Evolutionary conservation across 1,140 invertebrate species (phyloP).

Genomic region (Ephestia elutella): DNA sequence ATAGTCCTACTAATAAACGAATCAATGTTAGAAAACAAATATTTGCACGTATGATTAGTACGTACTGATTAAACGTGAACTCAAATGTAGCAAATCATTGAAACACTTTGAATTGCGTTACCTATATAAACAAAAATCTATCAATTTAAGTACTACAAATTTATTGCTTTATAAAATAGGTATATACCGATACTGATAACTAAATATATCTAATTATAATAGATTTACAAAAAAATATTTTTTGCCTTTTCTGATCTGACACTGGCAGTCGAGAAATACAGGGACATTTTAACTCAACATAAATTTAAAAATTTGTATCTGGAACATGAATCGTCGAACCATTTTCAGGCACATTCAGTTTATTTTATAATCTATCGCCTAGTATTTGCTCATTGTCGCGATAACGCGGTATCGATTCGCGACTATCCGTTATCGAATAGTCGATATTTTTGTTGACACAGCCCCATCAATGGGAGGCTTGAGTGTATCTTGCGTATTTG

Average conservation of each 20-base stretch:
- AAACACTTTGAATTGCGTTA: slow-evolving; percentile 38
- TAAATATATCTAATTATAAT: too few relatives aligned
- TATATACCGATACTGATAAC: too few relatives aligned
- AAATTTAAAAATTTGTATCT: background rate
- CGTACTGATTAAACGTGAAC: slow-evolving; percentile 37
- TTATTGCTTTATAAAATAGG: too few relatives aligned
- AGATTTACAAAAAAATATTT: too few relatives aligned
- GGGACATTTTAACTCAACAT: too few relatives aligned
- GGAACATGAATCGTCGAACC: background rate
- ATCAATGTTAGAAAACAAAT: slow-evolving; percentile 34
- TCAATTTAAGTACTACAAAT: too few relatives aligned
- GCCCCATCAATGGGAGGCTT: slow-evolving; percentile 60
- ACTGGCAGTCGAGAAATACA: too few relatives aligned
- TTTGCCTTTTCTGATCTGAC: too few relatives aligned
- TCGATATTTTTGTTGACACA: slow-evolving; percentile 68
- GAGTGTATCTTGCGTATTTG: slow-evolving; percentile 66
- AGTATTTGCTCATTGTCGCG: slow-evolving; percentile 52
- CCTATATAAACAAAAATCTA: too few relatives aligned
- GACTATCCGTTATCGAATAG: slow-evolving; percentile 55
- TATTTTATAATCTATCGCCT: slow-evolving; percentile 36
- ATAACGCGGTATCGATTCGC: slow-evolving; percentile 62
- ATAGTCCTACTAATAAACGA: slow-evolving; percentile 19
- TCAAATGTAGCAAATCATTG: slow-evolving; percentile 55
- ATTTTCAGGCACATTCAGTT: slow-evolving; percentile 12
- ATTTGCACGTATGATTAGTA: slow-evolving; percentile 51